Evolutionary conservation across 2,888 invertebrate genomes (phyloP).

Genomic region (Eretmocerus hayati): DNA sequence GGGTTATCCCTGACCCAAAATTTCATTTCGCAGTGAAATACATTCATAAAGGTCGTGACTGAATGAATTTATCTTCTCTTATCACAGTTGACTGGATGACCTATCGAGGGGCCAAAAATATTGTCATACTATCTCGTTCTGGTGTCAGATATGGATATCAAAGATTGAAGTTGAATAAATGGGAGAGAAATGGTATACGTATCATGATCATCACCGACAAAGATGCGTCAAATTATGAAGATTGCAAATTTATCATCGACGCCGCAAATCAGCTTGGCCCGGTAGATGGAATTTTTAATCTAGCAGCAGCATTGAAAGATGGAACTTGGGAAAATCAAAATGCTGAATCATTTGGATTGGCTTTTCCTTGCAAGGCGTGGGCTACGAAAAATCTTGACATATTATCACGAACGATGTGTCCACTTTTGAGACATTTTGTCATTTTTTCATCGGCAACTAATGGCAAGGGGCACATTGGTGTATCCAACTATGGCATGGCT

Average conservation of each 20-base stretch:
- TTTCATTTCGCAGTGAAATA: too few species aligned
- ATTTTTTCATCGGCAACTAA: conserved; percentile 60
- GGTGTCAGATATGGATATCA: conserved; percentile 82
- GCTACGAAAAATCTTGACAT: conserved; percentile 54
- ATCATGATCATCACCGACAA: conserved; percentile 60
- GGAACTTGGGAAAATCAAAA: conserved; percentile 52
- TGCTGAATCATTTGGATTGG: conserved; percentile 48
- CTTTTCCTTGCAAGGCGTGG: conserved; percentile 53
- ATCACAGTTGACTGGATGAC: conserved; percentile 76
- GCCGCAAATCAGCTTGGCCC: conserved; percentile 50
- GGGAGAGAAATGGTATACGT: conserved; percentile 64
- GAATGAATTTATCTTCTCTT: too few species aligned
- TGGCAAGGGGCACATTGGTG: conserved; percentile 60
- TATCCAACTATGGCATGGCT: conserved; percentile 59
- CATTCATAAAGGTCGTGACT: too few species aligned
- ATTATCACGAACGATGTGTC: conserved; percentile 49
- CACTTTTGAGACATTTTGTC: conserved; percentile 52
- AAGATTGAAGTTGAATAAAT: conserved; percentile 58
- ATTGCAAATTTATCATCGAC: conserved; percentile 63
- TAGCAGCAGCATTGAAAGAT: conserved; percentile 57
- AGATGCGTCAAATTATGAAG: conserved; percentile 63
- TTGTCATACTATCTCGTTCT: conserved; percentile 73
- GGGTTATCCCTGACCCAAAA: too few species aligned
- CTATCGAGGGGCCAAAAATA: conserved; percentile 68
- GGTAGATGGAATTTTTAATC: conserved; percentile 60